A percentile compares a stretch with the other conserved stretches of the same genome.
Conservation (phyloP, 2,888 invertebrate species). For the Loripinus fragilis region DNA sequence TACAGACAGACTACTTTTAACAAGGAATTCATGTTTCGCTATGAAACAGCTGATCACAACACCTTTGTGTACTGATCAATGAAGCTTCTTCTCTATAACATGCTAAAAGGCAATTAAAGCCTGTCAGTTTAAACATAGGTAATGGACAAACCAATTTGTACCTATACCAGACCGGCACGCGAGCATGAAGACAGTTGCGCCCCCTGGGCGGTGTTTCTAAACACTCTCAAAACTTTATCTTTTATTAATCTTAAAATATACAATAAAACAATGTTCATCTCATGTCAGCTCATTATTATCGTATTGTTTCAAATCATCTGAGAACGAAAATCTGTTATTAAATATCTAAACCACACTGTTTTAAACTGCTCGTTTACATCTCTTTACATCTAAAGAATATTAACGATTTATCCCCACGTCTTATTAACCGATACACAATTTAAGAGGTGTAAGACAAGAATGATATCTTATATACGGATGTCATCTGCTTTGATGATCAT, state of each 20-base stretch:
- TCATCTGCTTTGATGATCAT: neutral
- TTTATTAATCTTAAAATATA: neutral
- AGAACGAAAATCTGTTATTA: neutral
- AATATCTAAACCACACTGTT: neutral
- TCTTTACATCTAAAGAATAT: neutral
- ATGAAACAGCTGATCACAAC: conserved; percentile 3
- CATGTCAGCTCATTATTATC: neutral
- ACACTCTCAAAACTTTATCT: neutral
- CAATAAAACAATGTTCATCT: neutral
- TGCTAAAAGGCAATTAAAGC: conserved; percentile 11
- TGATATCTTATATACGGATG: conserved; percentile 12
- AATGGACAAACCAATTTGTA: neutral
- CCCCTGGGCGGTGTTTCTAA: neutral
- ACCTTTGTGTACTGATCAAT: conserved; percentile 11
- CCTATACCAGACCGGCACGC: conserved; percentile 13
- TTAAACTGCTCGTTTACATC: neutral
- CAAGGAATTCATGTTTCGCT: conserved; percentile 36
- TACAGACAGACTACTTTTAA: conserved; percentile 44
- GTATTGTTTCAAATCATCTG: neutral
- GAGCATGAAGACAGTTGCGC: neutral
- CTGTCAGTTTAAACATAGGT: neutral
- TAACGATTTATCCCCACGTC: neutral
- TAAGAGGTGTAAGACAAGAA: conserved; percentile 10
- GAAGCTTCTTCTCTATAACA: neutral
- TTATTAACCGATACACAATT: conserved; percentile 7